Percentiles rank a stretch among this genome's conserved stretches.
phyloP scores from a whole-genome alignment of 2,113 vertebrate genomes.

The Seriola aureovittata region DNA sequence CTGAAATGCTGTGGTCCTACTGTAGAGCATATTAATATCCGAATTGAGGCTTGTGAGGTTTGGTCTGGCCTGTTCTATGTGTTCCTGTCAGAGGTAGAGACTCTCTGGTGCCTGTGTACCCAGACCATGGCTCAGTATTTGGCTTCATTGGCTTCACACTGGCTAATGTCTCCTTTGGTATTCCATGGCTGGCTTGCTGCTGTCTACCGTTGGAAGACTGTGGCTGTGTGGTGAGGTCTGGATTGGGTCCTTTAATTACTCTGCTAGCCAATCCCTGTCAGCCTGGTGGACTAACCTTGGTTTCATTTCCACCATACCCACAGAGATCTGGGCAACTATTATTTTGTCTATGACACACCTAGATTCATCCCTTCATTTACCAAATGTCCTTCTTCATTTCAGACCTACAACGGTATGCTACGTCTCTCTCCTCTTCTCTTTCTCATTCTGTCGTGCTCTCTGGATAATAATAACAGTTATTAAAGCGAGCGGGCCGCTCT shows the following conservation, averaged over 20 bases:
- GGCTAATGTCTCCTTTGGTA: slow-evolving; percentile 68
- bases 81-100: slow-evolving; percentile 79
- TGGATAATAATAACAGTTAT: slow-evolving; percentile 85
- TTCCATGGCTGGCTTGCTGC: slow-evolving; percentile 71
- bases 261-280: slow-evolving; percentile 62
- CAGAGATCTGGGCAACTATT: slow-evolving; percentile 61
- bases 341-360: slow-evolving; percentile 73
- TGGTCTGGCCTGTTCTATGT: slow-evolving; percentile 74
- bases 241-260: slow-evolving; percentile 73
- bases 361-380: slow-evolving; percentile 68
- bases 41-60: slow-evolving; percentile 75
- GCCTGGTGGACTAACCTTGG: slow-evolving; percentile 58
- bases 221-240: slow-evolving; percentile 75
- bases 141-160: slow-evolving; percentile 62
- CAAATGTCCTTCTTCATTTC: slow-evolving; percentile 67
- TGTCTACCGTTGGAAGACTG: slow-evolving; percentile 71
- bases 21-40: slow-evolving; percentile 74
- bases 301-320: slow-evolving; percentile 58
- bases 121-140: slow-evolving; percentile 71
- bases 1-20: slow-evolving; percentile 56
- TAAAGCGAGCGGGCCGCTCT: slow-evolving; percentile 73
- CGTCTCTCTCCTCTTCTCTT: slow-evolving; percentile 46
- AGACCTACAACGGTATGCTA: slow-evolving; percentile 45
- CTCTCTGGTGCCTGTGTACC: slow-evolving; percentile 80
- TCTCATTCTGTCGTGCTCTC: slow-evolving; percentile 68